Conservation (phyloP, 1,140 invertebrate species). For the Ectropis grisescens region DNA sequence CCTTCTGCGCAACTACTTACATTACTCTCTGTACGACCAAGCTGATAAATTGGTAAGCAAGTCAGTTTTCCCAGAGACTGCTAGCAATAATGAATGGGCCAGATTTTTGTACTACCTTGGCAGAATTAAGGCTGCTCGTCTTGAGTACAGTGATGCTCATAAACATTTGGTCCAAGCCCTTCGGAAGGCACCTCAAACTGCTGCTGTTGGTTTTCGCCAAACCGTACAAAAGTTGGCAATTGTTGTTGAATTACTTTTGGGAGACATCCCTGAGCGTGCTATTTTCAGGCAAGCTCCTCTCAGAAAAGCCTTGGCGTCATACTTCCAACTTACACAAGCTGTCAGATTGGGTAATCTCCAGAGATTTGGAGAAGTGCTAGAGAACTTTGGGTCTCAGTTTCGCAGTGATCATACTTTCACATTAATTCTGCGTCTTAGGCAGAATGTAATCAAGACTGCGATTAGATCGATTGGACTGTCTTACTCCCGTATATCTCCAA, state of each 20-base stretch:
- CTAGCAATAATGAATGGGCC: slow-evolving; percentile 99
- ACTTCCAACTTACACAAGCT: slow-evolving; percentile 98
- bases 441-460: slow-evolving; percentile 99
- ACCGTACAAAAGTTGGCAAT: slow-evolving; percentile 97
- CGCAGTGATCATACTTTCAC: slow-evolving; percentile 94
- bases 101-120: slow-evolving; percentile 97
- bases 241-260: slow-evolving; percentile 94
- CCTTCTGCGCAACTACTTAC: slow-evolving; percentile 93
- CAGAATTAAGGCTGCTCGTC: slow-evolving; percentile 95
- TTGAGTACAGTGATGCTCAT: slow-evolving; percentile 97
- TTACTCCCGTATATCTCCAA: slow-evolving; percentile 96
- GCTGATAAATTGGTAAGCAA: slow-evolving; percentile 97
- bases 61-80: slow-evolving; percentile 95
- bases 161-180: slow-evolving; percentile 95
- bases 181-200: slow-evolving; percentile 96
- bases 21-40: slow-evolving; percentile 96
- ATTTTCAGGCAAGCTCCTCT: slow-evolving; percentile 91
- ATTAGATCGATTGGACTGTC: slow-evolving; percentile 96
- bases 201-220: slow-evolving; percentile 98
- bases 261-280: slow-evolving; percentile 96
- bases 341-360: slow-evolving; percentile 95
- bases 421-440: slow-evolving; percentile 92
- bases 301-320: slow-evolving; percentile 90
- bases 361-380: slow-evolving; percentile 93
- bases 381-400: slow-evolving; percentile 91